Conservation (phyloP, 2,888 invertebrate genomes). For the Drosophila infuscata region DNA sequence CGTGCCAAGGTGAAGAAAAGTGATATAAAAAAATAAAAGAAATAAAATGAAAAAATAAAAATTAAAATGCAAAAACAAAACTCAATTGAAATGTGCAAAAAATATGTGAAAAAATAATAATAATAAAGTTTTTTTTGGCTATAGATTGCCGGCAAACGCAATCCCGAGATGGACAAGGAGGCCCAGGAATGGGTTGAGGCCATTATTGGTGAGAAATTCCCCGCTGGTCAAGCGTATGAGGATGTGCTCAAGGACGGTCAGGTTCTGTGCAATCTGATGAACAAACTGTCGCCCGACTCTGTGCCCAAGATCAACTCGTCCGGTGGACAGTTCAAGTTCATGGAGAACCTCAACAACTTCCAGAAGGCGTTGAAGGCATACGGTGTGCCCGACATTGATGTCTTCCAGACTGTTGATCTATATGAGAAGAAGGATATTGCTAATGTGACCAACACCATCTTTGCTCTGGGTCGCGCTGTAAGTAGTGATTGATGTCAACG, state of each 20-base stretch:
- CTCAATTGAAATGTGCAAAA: conserved; percentile 29
- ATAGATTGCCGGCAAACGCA: conserved; percentile 94
- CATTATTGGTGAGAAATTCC: conserved; percentile 95
- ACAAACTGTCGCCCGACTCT: conserved; percentile 95
- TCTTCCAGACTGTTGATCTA: conserved; percentile 98
- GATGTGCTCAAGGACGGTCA: conserved; percentile 96
- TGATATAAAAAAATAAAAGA: conserved; percentile 13
- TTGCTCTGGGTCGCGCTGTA: conserved; percentile 94
- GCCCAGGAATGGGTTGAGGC: conserved; percentile 97
- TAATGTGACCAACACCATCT: conserved; percentile 93
- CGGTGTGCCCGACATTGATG: conserved; percentile 95
- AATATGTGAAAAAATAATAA: conserved; percentile 9
- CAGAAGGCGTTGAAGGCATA: conserved; percentile 93
- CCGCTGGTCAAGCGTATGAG: conserved; percentile 92
- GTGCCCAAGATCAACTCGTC: conserved; percentile 95
- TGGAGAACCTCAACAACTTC: conserved; percentile 99
- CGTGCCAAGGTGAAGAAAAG: conserved; percentile 91
- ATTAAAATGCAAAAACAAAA: conserved; percentile 10
- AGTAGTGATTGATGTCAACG: conserved; percentile 63
- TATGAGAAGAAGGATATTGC: conserved; percentile 97
- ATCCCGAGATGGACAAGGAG: conserved; percentile 92
- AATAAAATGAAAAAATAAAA: conserved; percentile 8
- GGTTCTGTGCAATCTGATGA: conserved; percentile 96
- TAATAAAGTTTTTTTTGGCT: conserved; percentile 15
- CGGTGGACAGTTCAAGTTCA: conserved; percentile 99